Conservation (phyloP, 2,113 vertebrate genomes). For the Hippopotamus amphibius region DNA sequence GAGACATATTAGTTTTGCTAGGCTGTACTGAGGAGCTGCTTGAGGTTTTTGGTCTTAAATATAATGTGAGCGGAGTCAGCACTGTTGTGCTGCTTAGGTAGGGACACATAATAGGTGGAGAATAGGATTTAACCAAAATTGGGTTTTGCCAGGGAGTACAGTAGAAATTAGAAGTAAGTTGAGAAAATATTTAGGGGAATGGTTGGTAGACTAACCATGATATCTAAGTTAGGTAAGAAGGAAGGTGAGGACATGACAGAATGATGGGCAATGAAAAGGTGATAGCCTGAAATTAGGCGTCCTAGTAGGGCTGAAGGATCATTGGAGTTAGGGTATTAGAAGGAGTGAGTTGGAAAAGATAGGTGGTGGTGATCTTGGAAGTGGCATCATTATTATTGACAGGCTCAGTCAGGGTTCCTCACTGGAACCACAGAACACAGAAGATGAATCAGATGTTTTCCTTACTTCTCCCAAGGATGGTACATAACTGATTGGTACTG, state of each 20-base stretch:
- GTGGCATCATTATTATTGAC: neutral
- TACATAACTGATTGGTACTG: neutral
- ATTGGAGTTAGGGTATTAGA: neutral
- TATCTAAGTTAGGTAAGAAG: slow-evolving; percentile 33
- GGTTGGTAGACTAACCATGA: neutral
- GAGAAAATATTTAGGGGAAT: neutral
- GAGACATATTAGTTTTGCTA: neutral
- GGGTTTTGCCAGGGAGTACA: neutral
- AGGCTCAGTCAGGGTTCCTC: neutral
- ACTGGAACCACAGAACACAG: neutral
- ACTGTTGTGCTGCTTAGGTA: neutral
- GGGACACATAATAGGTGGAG: neutral
- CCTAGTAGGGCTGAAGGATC: neutral
- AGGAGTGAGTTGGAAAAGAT: neutral
- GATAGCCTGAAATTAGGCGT: neutral
- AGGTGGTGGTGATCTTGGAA: neutral
- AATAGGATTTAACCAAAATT: neutral
- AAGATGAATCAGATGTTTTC: neutral
- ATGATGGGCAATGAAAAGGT: neutral
- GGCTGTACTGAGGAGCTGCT: neutral
- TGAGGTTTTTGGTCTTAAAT: neutral
- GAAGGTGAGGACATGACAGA: neutral
- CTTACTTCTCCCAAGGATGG: neutral
- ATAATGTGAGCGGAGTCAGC: neutral
- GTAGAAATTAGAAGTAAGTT: neutral